Conservation (phyloP, 2,113 vertebrate genomes). For the Ictalurus punctatus region DNA sequence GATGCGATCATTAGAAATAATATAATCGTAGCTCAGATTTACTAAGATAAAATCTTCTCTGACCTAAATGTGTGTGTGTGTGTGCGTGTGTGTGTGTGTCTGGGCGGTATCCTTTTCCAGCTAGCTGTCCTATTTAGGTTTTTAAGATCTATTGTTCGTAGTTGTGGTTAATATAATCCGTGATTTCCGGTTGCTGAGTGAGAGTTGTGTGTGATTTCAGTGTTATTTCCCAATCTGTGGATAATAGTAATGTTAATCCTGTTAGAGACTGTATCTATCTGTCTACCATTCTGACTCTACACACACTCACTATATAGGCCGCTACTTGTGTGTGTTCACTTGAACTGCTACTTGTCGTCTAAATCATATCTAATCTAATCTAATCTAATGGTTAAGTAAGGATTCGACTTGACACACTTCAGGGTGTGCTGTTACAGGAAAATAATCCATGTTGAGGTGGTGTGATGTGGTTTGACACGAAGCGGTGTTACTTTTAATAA, state of each 20-base stretch:
- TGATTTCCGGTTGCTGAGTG: not conserved
- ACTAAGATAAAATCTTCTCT: not conserved
- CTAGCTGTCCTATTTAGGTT: not conserved
- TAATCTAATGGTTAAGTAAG: not conserved
- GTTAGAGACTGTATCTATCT: not conserved
- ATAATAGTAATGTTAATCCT: not conserved
- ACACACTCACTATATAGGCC: no score
- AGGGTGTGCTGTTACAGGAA: not conserved
- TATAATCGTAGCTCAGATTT: not conserved
- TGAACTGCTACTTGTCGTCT: not conserved
- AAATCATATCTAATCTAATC: not conserved
- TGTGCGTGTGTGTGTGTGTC: not conserved
- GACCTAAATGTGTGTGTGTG: not conserved
- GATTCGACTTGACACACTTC: not conserved
- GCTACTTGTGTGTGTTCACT: not conserved
- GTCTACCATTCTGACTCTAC: not conserved
- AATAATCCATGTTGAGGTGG: not conserved
- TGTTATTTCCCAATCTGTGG: not conserved
- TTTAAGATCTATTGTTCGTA: not conserved
- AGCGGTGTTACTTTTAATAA: no score
- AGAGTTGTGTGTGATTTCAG: not conserved
- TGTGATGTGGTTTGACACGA: no score
- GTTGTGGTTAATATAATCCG: not conserved
- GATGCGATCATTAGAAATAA: not conserved
- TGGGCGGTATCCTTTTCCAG: not conserved